Evolutionary conservation across 2,113 vertebrate species (phyloP).

Genomic region (Eira barbara): DNA sequence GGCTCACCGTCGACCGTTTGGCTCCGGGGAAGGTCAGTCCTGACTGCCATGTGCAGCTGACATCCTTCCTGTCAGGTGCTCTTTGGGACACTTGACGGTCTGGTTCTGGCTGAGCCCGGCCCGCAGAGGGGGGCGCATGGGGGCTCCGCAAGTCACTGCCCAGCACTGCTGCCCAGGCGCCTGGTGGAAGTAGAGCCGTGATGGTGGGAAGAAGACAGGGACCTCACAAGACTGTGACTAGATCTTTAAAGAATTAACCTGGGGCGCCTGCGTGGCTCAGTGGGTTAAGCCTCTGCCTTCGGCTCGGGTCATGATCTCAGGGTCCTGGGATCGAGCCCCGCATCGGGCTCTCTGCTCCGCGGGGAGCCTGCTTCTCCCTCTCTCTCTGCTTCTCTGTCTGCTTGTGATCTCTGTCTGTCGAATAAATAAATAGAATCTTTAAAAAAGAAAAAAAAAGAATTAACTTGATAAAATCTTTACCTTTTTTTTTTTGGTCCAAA

Average conservation of each 20-base stretch:
- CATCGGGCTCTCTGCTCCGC: no score
- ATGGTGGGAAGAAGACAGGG: accelerated
- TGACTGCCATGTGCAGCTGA: accelerated
- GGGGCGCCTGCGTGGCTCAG: no score
- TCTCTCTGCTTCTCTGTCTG: no score
- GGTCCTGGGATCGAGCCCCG: no score
- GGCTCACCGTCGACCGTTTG: accelerated
- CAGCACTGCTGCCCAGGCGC: accelerated
- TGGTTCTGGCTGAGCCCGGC: accelerated
- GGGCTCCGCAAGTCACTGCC: not conserved
- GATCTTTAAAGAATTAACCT: no score
- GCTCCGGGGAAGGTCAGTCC: not conserved
- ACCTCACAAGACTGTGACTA: accelerated
- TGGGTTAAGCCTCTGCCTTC: no score
- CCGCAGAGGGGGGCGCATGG: accelerated
- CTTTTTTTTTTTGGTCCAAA: no score
- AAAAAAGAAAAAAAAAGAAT: no score
- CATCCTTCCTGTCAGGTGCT: not conserved
- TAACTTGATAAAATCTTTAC: not conserved
- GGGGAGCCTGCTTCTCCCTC: no score
- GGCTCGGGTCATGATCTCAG: no score
- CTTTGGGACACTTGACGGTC: accelerated
- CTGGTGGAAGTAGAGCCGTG: accelerated
- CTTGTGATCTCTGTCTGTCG: no score
- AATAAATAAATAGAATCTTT: no score